Evolutionary conservation across 2,113 vertebrate genomes (phyloP), one percentile per base, ranked within the genome.

Genomic region (Apaloderma vittatum): DNA sequence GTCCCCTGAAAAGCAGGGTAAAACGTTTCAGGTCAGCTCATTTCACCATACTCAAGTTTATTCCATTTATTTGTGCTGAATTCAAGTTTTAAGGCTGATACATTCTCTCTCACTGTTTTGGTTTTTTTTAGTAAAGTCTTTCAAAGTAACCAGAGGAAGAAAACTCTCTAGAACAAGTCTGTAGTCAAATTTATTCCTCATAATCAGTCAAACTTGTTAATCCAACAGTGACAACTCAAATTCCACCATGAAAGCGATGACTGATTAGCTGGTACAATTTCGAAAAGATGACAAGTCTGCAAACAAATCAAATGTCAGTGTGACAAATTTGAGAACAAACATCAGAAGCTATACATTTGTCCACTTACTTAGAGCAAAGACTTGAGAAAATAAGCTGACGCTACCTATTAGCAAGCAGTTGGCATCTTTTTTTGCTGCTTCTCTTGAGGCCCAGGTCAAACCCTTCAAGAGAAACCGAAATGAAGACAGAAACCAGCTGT

Each of bases 251-350:
- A 15, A n/a, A 75, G n/a, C 11, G n/a, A 14, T 4, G 29, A 15
- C 7, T 77, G 71, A 78, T 48, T 54, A 93, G 70, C 78, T 27
- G 61, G 52, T 3, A 49, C 7, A n/a, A 61, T 16, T 62, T 34
- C 36, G 52, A 68, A 45, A 75, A 58, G 57, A 84, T 85, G 81
- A 88, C 83, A 96, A 75, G 81, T 91, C 84, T 87, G 89, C 89
- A 96, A 97, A 95, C 85, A 96, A 84, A 87, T 27, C 15, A n/a
- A 46, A 36, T n/a, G 72, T 18, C 85, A 59, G 65, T 2, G 5
- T 86, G 88, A 94, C 68, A 91, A 51, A 34, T 43, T 7, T 84
- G 89, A 84, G 83, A 95, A 78, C 57, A 57, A 54, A 5, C 4
- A 66, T 1, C 85, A 26, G 45, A 55, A 34, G 52, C 26, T 14